Evolutionary conservation across 1,140 invertebrate genomes (phyloP), one percentile per base, ranked within the genome.

Genomic region (Batillaria attramentaria): DNA sequence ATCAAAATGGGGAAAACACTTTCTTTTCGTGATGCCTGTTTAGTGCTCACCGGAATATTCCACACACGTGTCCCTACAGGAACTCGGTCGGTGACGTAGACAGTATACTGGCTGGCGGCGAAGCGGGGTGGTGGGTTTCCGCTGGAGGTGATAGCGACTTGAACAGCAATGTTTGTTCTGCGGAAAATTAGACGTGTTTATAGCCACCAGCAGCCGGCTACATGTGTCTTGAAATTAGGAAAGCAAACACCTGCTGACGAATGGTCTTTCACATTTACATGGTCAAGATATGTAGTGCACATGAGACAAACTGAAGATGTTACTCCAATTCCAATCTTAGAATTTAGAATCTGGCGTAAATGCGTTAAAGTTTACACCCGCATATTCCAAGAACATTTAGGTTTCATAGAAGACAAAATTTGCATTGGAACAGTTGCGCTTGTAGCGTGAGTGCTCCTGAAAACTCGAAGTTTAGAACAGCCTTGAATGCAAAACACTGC

Each of bases 81-180:
- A 13, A 81, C 77, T 5, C 83, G 86, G 65, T 89, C 88, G 78
- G 86, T 89, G 82, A 87, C 85, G 43, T 79, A 75, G 16, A 85
- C 77, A 8, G 68, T 75, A 70, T 88, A 89, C 16, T 54, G 24
- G 35, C 31, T 41, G 13, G 84, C 74, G 35, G 82, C 31, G 54
- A 89, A 84, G 0, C 42, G 46, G n/a, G 87, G 87, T 20, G 76
- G 75, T 60, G 82, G 81, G 72, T 84, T 87, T 50, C 80, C 78
- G 3, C 46, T 65, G 28, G 81, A 65, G n/a, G 79, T 83, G 13
- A 89, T 81, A 46, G 33, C 76, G n/a, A 89, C 80, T n/a, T 62
- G 35, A 33, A 88, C 86, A 46, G 79, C 66, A 33, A 82, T 79
- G 33, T 80, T 70, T 2, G 81, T 46, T 50, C 79, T 84, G 62